These are phyloP conservation scores for Neostethus bicornis DNA, from an alignment of 2,797 vertebrate genomes.

Conservation along the genomic window DNA sequence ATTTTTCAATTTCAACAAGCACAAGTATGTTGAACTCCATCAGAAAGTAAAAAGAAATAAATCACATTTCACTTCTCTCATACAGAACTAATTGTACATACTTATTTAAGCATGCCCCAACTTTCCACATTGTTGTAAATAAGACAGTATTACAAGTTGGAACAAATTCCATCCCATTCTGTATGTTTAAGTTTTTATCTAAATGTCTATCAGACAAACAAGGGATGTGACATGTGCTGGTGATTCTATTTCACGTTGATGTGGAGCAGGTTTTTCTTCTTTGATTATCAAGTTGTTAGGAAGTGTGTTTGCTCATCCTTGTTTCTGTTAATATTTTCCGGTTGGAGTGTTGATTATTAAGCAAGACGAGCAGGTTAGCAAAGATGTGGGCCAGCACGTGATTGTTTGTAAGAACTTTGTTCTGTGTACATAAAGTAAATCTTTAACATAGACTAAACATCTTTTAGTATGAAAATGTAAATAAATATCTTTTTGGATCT, in stretches of 20 bases:
- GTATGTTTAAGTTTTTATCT: constrained; percentile 11
- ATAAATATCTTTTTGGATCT: constrained; percentile 3
- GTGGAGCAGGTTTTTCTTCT: not conserved
- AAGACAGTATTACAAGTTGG: constrained; percentile 26
- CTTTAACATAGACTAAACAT: constrained; percentile 36
- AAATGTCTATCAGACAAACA: not conserved
- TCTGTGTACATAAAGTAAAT: constrained; percentile 19
- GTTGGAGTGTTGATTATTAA: constrained; percentile 13
- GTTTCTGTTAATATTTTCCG: constrained; percentile 11
- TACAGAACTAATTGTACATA: constrained; percentile 47
- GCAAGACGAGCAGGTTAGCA: constrained; percentile 1
- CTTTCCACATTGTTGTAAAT: constrained; percentile 32
- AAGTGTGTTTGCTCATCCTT: not conserved
- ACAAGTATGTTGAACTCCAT: no score
- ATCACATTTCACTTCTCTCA: constrained; percentile 46
- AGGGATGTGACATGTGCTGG: constrained; percentile 11
- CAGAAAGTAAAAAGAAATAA: constrained; percentile 12
- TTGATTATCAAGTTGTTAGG: constrained; percentile 9
- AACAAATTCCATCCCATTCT: constrained; percentile 10
- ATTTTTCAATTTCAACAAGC: constrained; percentile 6
- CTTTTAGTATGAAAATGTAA: constrained; percentile 20
- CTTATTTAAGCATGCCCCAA: constrained; percentile 32
- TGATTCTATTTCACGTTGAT: not conserved
- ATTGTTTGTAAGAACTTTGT: constrained; percentile 20
- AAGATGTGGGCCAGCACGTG: not conserved